These are phyloP conservation scores for Toxostoma redivivum DNA, from an alignment of 2,113 vertebrate genomes.

Conservation along the genomic window DNA sequence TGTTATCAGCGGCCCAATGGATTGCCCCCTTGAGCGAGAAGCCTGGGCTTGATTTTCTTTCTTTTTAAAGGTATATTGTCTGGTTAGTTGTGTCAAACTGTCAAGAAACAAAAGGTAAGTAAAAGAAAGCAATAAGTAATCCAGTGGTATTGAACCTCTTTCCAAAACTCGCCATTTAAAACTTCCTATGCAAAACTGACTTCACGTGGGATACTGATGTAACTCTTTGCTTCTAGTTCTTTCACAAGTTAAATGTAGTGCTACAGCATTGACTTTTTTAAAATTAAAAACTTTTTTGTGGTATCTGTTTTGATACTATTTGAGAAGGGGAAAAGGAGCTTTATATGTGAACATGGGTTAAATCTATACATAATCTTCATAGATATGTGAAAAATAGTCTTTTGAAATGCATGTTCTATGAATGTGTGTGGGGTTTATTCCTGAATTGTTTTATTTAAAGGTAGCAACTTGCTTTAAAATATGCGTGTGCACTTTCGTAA, in stretches of 20 bases:
- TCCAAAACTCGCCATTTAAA: background rate
- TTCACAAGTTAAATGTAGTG: background rate
- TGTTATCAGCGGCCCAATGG: background rate
- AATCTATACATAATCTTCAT: fast-evolving
- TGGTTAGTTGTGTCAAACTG: background rate
- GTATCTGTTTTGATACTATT: background rate
- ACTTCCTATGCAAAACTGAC: background rate
- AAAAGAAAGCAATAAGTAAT: background rate
- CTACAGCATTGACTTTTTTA: background rate
- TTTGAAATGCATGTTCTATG: background rate
- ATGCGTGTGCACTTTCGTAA: fast-evolving
- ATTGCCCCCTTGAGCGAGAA: fast-evolving
- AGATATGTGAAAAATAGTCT: background rate
- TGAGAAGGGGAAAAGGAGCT: background rate
- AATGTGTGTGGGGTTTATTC: fast-evolving
- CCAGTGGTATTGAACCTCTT: background rate
- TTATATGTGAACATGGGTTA: background rate
- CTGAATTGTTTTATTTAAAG: background rate
- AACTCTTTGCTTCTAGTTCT: background rate
- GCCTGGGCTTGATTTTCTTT: background rate
- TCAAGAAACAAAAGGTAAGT: background rate
- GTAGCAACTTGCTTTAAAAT: background rate
- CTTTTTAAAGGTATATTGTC: background rate
- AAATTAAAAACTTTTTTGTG: background rate
- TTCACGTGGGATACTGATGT: fast-evolving